Evolutionary conservation across 1,140 invertebrate species (phyloP).

Genomic region (Pollicipes pollicipes): DNA sequence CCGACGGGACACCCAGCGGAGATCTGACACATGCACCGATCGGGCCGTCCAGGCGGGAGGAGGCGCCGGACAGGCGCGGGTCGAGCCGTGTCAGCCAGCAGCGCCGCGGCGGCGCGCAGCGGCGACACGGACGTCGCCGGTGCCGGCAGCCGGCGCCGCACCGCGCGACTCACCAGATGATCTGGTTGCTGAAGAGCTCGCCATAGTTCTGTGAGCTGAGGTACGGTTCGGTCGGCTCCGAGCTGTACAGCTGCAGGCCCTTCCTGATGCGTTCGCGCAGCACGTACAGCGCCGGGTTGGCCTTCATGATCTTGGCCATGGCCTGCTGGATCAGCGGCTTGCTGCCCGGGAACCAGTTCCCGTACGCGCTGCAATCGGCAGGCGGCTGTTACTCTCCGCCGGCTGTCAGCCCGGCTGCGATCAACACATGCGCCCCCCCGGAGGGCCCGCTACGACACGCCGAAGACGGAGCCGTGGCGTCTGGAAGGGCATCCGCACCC

Average conservation of each 20-base stretch:
- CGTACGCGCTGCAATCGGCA: conserved; percentile 52
- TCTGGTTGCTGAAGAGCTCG: conserved; percentile 98
- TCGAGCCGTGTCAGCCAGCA: too few relatives aligned
- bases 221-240: conserved; percentile 97
- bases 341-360: conserved; percentile 99
- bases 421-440: too few relatives aligned
- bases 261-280: conserved; percentile 92
- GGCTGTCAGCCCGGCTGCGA: conserved; percentile 14
- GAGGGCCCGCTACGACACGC: too few relatives aligned
- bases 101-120: too few relatives aligned
- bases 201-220: conserved; percentile 98
- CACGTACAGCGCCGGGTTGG: conserved; percentile 96
- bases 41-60: too few relatives aligned
- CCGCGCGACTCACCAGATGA: conserved; percentile 64
- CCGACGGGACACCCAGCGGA: too few relatives aligned
- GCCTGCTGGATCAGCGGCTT: conserved; percentile 98
- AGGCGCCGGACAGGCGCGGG: too few relatives aligned
- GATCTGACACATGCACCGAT: too few relatives aligned
- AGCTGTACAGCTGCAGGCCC: conserved; percentile 93
- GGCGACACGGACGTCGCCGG: too few relatives aligned
- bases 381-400: conserved; percentile 16
- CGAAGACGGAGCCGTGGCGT: conserved; percentile 7
- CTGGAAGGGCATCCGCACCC: too few relatives aligned
- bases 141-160: too few relatives aligned
- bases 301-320: conserved; percentile 99